These are phyloP conservation scores for Hetaerina americana DNA, from an alignment of 1,140 invertebrate genomes.

Conservation along the genomic window DNA sequence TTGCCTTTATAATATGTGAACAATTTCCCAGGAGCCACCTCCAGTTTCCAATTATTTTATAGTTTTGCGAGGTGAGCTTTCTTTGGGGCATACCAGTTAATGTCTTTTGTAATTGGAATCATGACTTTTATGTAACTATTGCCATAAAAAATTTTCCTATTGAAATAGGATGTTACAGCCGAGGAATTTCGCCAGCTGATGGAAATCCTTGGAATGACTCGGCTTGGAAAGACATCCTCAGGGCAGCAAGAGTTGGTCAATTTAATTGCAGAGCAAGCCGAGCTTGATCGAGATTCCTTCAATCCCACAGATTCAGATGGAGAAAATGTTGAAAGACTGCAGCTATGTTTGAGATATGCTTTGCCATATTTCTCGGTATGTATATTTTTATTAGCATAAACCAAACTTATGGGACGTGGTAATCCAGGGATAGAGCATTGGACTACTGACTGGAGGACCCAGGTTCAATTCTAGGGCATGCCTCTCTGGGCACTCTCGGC, in stretches of 20 bases:
- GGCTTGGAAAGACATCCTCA: constrained; percentile 59
- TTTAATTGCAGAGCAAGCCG: constrained; percentile 69
- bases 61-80: too few relatives aligned
- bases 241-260: constrained; percentile 80
- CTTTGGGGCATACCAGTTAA: too few relatives aligned
- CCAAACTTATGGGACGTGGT: too few relatives aligned
- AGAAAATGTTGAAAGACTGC: constrained; percentile 60
- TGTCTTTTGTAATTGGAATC: too few relatives aligned
- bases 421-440: too few relatives aligned
- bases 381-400: constrained; percentile 19
- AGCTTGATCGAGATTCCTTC: constrained; percentile 51
- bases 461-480: too few relatives aligned
- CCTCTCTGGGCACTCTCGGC: too few relatives aligned
- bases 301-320: constrained; percentile 64
- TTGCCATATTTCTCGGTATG: constrained; percentile 79
- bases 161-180: constrained; percentile 65
- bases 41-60: too few relatives aligned
- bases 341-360: constrained; percentile 72
- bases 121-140: constrained; percentile 1
- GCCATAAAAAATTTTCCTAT: constrained; percentile 12
- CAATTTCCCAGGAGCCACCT: too few relatives aligned
- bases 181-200: constrained; percentile 87
- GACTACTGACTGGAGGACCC: too few relatives aligned
- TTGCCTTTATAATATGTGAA: too few relatives aligned
- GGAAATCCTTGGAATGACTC: constrained; percentile 66